Evolutionary conservation across 1,140 invertebrate species (phyloP).

Genomic region (Drosophila athabasca): DNA sequence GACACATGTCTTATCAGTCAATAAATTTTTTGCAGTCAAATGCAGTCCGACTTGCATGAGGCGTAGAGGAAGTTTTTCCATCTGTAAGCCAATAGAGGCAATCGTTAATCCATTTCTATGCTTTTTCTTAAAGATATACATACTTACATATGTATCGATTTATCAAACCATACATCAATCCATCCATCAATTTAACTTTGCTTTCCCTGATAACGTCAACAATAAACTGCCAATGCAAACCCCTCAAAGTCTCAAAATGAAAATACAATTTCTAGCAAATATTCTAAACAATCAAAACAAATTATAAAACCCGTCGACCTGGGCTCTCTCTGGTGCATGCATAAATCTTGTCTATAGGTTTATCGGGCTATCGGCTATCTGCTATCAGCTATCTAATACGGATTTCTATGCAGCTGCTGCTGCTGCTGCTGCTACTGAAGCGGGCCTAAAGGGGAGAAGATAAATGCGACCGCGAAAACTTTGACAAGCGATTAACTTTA

Average conservation of each 20-base stretch:
- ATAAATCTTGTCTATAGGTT: constrained; percentile 40
- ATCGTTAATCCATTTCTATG: no score
- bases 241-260: no score
- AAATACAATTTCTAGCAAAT: no score
- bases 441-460: constrained; percentile 31
- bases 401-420: constrained; percentile 35
- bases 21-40: constrained; percentile 7
- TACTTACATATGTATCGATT: no score
- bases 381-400: constrained; percentile 30
- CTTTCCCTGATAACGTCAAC: no score
- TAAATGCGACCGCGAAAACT: constrained; percentile 76
- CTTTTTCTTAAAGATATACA: no score
- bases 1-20: constrained; percentile 36
- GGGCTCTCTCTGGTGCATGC: not conserved
- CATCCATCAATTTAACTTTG: no score
- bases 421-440: constrained; percentile 30
- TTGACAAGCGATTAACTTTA: constrained; percentile 82
- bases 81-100: no score
- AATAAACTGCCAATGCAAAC: no score
- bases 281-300: constrained; percentile 4
- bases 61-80: no score
- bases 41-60: no score
- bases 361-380: constrained; percentile 24
- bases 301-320: constrained; percentile 7
- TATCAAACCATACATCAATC: no score